These are phyloP conservation scores for Myripristis murdjan DNA, from an alignment of 2,797 vertebrate genomes.

Conservation along the genomic window DNA sequence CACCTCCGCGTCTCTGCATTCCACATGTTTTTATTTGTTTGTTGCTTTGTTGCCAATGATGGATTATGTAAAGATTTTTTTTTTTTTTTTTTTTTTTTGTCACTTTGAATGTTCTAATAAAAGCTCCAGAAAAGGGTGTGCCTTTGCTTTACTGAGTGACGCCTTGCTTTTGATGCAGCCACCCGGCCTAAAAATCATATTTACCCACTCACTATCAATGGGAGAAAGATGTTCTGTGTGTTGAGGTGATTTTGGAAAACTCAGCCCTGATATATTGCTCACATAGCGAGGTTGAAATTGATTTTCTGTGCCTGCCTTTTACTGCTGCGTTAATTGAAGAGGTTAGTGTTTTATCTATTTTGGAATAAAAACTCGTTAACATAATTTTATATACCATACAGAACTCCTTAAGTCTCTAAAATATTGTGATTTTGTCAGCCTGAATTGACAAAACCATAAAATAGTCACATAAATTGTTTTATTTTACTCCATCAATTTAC, in stretches of 20 bases:
- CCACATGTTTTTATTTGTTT: conserved; percentile 42
- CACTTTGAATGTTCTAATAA: conserved; percentile 82
- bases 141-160: conserved; percentile 18
- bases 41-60: conserved; percentile 65
- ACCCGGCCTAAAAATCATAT: background rate
- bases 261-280: too few relatives aligned
- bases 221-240: background rate
- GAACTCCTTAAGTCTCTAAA: too few relatives aligned
- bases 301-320: too few relatives aligned
- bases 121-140: conserved; percentile 66
- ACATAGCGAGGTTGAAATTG: too few relatives aligned
- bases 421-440: background rate
- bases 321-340: too few relatives aligned
- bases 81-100: too few relatives aligned
- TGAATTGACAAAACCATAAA: too few relatives aligned
- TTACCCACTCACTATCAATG: background rate
- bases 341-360: too few relatives aligned
- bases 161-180: background rate
- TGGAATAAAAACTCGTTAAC: too few relatives aligned
- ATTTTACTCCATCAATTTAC: too few relatives aligned
- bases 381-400: too few relatives aligned
- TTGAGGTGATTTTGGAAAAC: background rate
- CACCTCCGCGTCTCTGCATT: conserved; percentile 60
- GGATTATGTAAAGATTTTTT: conserved; percentile 68
- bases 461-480: too few relatives aligned